Conservation (phyloP, 2,888 invertebrate species). For the Bellardia bayeri region DNA sequence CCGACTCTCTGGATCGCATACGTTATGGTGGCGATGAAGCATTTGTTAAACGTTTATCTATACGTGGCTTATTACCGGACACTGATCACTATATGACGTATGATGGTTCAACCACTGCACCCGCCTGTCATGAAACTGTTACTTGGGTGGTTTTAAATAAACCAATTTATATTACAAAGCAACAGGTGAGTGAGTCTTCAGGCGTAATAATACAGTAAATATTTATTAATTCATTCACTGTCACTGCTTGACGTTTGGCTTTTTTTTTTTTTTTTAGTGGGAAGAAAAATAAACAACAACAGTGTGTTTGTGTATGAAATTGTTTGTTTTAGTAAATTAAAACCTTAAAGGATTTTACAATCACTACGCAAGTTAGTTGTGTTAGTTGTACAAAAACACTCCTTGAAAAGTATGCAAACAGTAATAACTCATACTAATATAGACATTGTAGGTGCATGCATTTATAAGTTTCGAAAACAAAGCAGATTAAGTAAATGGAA, state of each 20-base stretch:
- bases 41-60: constrained; percentile 93
- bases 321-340: constrained; percentile 33
- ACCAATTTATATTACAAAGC: constrained; percentile 98
- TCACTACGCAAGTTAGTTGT: neutral
- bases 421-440: neutral
- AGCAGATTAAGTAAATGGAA: too few relatives aligned
- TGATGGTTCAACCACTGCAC: constrained; percentile 98
- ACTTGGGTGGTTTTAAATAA: constrained; percentile 99
- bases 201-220: constrained; percentile 1
- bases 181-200: constrained; percentile 90
- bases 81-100: constrained; percentile 99
- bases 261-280: neutral
- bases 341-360: constrained; percentile 32
- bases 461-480: neutral
- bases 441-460: neutral
- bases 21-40: constrained; percentile 95
- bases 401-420: constrained; percentile 18
- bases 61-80: constrained; percentile 94
- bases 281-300: neutral
- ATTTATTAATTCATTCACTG: neutral
- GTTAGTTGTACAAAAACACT: constrained; percentile 10
- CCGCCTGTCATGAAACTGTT: constrained; percentile 99
- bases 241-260: neutral
- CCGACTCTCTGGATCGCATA: constrained; percentile 96
- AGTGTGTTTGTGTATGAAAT: neutral